Evolutionary conservation across 2,797 vertebrate species (phyloP).

Genomic region (Gambusia yucatana): DNA sequence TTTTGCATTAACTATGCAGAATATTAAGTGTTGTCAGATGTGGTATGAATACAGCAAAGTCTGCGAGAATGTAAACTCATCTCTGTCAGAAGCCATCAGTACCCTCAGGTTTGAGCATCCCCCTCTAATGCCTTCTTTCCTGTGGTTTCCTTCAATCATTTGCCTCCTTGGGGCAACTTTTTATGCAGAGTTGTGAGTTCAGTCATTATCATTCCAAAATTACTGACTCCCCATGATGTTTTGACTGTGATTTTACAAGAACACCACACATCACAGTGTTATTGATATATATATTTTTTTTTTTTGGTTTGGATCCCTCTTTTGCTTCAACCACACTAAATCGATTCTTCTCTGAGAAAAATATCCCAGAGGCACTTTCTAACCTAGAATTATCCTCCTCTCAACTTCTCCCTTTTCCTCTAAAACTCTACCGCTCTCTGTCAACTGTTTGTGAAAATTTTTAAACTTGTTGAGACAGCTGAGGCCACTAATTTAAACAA

Average conservation of each 20-base stretch:
- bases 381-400: constrained; percentile 76
- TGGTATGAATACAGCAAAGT: constrained; percentile 12
- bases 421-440: constrained; percentile 42
- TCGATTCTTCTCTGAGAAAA: constrained; percentile 68
- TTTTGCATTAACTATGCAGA: constrained; percentile 4
- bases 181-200: constrained; percentile 64
- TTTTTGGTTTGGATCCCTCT: constrained; percentile 6
- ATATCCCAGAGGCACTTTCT: constrained; percentile 76
- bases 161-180: constrained; percentile 60
- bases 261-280: constrained; percentile 66
- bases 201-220: constrained; percentile 77
- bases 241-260: constrained; percentile 75
- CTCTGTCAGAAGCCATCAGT: constrained; percentile 50
- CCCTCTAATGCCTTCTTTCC: constrained; percentile 41
- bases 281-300: constrained; percentile 9
- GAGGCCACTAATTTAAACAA: constrained; percentile 75
- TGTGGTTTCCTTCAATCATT: constrained; percentile 72
- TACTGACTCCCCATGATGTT: constrained; percentile 60
- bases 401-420: constrained; percentile 37
- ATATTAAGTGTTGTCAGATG: constrained; percentile 66
- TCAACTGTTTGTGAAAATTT: constrained; percentile 62
- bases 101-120: constrained; percentile 37
- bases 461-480: constrained; percentile 79
- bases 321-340: constrained; percentile 30
- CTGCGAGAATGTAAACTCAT: constrained; percentile 32